Conservation (phyloP, 2,113 vertebrate species). For the Ifrita kowaldi region DNA sequence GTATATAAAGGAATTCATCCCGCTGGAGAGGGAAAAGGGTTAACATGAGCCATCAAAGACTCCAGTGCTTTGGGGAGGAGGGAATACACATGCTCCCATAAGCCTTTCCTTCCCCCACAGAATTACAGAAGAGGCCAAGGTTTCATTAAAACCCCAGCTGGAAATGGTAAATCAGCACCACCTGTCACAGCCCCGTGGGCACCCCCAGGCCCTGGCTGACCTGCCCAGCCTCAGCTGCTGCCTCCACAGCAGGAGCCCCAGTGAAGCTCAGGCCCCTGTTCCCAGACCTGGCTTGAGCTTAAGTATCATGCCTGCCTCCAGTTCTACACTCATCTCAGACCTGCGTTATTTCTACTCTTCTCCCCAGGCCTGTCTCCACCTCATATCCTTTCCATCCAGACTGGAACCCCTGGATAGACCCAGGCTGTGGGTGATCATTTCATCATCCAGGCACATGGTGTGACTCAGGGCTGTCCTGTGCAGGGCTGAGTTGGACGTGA, state of each 20-base stretch:
- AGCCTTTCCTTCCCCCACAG: not conserved
- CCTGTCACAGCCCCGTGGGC: not conserved
- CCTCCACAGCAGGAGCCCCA: not conserved
- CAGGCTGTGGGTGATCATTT: not conserved
- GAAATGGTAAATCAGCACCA: not conserved
- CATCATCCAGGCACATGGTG: not conserved
- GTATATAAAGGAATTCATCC: not conserved
- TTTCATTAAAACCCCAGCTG: not conserved
- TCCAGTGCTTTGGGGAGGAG: not conserved
- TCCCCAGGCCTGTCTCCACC: not conserved
- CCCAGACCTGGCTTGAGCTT: not conserved
- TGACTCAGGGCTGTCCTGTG: not conserved
- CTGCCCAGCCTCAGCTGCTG: not conserved
- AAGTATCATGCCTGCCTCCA: not conserved
- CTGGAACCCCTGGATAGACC: not conserved
- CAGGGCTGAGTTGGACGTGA: not conserved
- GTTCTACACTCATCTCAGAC: not conserved
- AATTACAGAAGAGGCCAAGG: not conserved
- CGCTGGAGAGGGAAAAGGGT: not conserved
- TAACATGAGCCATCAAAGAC: not conserved
- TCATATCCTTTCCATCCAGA: not conserved
- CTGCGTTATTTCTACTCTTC: accelerated
- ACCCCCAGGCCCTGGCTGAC: not conserved
- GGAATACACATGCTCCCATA: not conserved
- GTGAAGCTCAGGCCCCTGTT: not conserved